Base-by-base conservation (phyloP, 2,888 invertebrate genomes). In the Trachelus troglodyta region DNA sequence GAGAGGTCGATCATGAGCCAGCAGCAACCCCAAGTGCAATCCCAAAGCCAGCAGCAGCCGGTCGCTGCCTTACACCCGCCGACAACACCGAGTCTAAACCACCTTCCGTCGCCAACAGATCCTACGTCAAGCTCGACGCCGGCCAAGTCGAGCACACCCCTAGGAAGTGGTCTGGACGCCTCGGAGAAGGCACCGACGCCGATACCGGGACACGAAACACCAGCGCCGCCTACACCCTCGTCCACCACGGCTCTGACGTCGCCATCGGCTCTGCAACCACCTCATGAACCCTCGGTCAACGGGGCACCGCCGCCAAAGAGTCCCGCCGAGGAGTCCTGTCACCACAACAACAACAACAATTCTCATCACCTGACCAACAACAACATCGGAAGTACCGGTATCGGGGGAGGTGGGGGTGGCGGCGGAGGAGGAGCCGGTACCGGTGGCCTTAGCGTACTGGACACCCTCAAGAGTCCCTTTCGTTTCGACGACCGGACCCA, bases 401-500 rank as follows among this genome's bases (percentile, higher is more conserved):
- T 92, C 92, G 90, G 90, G 77, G 90, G 89, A 82, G 87, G 86
- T 84, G 91, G 91, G 81, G 91, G 90, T 75, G 84, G 93, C 9
- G 35, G 37, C 0, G 37, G 37, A 4, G 40, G 56, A 56, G 90
- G 90, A 78, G 90, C 89, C 82, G 87, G 86, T 84, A 91, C 91
- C 82, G 91, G 90, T 76, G 84, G 90, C 31, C 85, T 92, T 82
- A 89, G 93, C 92, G 92, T 94, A 90, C 86, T 93, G 75, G 94
- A 94, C 83, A 92, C 92, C 78, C 90, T 94, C 74, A 94, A 94
- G 88, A 93, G 93, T 86, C 96, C 96, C 76, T 97, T 96, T 92
- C 94, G 96, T 82, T 96, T 96, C 92, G 97, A 96, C 88, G 97
- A 97, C 76, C 95, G 96, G 85, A 93, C 96, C 74, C 94, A 95